Evolutionary conservation across 2,113 vertebrate genomes (phyloP), one percentile per base, ranked within the genome.

Genomic region (Dipodomys stephensi): DNA sequence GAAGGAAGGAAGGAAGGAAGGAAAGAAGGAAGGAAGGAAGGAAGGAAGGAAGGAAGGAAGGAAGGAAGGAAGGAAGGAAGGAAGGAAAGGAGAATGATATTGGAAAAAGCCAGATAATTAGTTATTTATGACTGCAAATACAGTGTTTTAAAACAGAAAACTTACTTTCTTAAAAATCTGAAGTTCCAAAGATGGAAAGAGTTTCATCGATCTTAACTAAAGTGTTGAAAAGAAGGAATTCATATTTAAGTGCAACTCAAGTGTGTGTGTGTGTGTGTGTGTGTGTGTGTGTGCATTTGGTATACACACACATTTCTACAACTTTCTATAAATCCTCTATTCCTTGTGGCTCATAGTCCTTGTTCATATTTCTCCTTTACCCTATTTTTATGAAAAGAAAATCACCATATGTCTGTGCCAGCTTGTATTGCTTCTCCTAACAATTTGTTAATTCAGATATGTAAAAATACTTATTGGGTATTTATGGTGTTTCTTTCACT

Each of bases 311-410:
- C 12, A 53, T 57, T 57, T 57, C 53, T 32, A 19, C 11, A 28
- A 3, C 35, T 1, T 7, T 7, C 53, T 57, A 57, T 57, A 57
- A 57, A 57, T 57, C n/a, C 19, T 32, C 22, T 25, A 60, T 18
- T 80, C 23, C 11, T 67, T 83, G 15, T 57, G 8, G 8, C 30
- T 79, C 7, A 32, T 84, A 39, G 11, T 23, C 25, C 6, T 53
- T 4, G 79, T 83, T 28, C 20, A 13, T 78, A 32, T 64, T 74
- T 78, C 28, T 67, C 20, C 30, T 78, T 87, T 87, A n/a, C 1
- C 49, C 27, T 64, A 60, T 20, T 79, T 94, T 77, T 53, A 87
- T 57, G 35, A 4, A 64, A 92, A 83, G 18, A 67, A 94, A 85
- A 87, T 28, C 28, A 5, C 25, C 25, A 19, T 57, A 2, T 91